Evolutionary conservation across 2,888 invertebrate genomes (phyloP), one percentile per base, ranked within the genome.

Genomic region (Scrobipalpa atriplicella): DNA sequence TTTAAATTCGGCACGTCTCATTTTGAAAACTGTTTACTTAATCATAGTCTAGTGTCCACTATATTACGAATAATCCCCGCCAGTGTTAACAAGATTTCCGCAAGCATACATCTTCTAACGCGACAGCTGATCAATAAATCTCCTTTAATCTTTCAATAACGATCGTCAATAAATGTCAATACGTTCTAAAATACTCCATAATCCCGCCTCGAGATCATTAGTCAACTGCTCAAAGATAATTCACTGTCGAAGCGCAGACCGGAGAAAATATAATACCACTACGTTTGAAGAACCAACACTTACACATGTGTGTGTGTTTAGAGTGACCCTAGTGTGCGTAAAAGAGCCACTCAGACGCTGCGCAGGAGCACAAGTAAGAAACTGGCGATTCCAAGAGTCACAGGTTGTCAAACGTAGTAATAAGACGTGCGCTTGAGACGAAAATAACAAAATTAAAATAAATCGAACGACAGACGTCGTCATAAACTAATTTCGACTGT

Each of bases 401-500:
- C 9, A 38, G 16, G 36, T 58, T 38, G 36, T 8, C 36, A 58
- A 87, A 86, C 13, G 16, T 62, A 63, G 38, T 52, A 90, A 90
- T 89, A 90, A 90, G 89, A 88, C 82, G 80, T 83, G 82, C 77
- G 80, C 78, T 77, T 77, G 78, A 76, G 80, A 86, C 86, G 82
- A 90, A 92, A 91, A 91, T 91, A 92, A 90, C 91, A 88, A 87
- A 91, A 90, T 91, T 89, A 90, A 92, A 91, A 92, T 91, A 91
- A 92, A 92, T 92, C 92, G 92, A 92, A 92, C 90, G 89, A 89
- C 90, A 89, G 90, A 87, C 92, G 91, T 87, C 90, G 92, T 92
- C 92, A 92, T 92, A 92, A 92, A 92, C 90, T 90, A 91, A 92
- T 92, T 92, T 92, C 90, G 90, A 91, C 83, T 88, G 90, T 90